phyloP scores from a whole-genome alignment of 2,888 invertebrate genomes.

The Hypomecis punctinalis region DNA sequence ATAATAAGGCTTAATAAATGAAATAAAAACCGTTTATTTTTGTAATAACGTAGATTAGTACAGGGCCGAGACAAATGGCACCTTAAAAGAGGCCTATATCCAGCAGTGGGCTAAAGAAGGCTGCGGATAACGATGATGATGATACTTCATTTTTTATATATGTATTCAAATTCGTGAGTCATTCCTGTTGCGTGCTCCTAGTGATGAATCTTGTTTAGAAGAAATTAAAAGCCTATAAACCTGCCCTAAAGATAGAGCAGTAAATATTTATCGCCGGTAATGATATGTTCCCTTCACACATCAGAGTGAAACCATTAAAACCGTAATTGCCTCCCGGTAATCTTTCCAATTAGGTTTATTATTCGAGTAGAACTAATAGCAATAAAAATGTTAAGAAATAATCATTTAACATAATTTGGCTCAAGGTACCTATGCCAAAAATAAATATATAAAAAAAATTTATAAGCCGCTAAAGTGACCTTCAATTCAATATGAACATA shows the following conservation, averaged over 20 bases:
- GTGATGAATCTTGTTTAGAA: slow-evolving; percentile 18
- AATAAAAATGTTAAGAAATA: slow-evolving; percentile 47
- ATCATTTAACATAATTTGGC: not conserved
- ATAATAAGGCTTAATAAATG: no score
- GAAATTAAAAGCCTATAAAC: slow-evolving; percentile 20
- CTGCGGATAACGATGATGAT: no score
- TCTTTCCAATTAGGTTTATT: slow-evolving; percentile 38
- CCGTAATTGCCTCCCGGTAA: slow-evolving; percentile 27
- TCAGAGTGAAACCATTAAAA: slow-evolving; percentile 20
- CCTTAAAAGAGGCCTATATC: no score
- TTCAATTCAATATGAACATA: no score
- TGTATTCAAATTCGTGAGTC: not conserved
- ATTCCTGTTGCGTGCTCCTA: not conserved
- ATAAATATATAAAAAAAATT: no score
- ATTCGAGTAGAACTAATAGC: slow-evolving; percentile 40
- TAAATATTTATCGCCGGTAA: slow-evolving; percentile 51
- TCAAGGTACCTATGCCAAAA: no score
- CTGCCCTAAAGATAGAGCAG: slow-evolving; percentile 23
- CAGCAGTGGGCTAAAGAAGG: no score
- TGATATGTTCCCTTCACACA: slow-evolving; percentile 35
- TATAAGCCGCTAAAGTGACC: no score
- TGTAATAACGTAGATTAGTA: no score
- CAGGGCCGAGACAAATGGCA: no score
- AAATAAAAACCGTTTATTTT: no score
- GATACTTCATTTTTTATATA: no score